These are phyloP conservation scores for Chloroceryle amazona DNA, from an alignment of 2,797 vertebrate genomes.

Conservation along the genomic window DNA sequence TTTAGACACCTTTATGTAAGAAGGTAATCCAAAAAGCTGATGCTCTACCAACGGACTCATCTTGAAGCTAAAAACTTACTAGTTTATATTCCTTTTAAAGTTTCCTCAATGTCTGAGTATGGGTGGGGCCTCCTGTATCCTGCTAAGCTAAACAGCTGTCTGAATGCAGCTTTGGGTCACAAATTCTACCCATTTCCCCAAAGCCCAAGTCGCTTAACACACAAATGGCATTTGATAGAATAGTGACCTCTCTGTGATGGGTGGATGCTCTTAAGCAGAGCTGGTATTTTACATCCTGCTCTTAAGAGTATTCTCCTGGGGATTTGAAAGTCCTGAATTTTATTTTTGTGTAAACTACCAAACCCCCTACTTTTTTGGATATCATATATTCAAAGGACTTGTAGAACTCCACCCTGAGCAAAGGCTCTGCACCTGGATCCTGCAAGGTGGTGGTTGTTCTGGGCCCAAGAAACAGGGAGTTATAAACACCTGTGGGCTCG, in stretches of 20 bases:
- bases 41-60: background rate
- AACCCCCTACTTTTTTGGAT: background rate
- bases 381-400: background rate
- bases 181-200: background rate
- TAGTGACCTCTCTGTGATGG: fast-evolving
- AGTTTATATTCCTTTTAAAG: background rate
- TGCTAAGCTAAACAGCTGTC: background rate
- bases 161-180: background rate
- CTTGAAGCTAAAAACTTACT: background rate
- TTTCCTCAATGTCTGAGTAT: background rate
- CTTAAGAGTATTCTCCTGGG: background rate
- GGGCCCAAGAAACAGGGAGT: background rate
- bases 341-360: background rate
- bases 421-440: background rate
- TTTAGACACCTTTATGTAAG: background rate
- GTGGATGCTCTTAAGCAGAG: background rate
- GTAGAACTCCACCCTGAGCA: background rate
- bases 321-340: background rate
- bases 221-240: background rate
- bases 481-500: background rate
- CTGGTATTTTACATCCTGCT: background rate
- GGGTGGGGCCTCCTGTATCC: background rate
- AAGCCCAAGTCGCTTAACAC: background rate
- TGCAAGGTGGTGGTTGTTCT: background rate
- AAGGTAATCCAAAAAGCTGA: background rate